Conservation (phyloP, 1,140 invertebrate species). For the Listronotus oregonensis region DNA sequence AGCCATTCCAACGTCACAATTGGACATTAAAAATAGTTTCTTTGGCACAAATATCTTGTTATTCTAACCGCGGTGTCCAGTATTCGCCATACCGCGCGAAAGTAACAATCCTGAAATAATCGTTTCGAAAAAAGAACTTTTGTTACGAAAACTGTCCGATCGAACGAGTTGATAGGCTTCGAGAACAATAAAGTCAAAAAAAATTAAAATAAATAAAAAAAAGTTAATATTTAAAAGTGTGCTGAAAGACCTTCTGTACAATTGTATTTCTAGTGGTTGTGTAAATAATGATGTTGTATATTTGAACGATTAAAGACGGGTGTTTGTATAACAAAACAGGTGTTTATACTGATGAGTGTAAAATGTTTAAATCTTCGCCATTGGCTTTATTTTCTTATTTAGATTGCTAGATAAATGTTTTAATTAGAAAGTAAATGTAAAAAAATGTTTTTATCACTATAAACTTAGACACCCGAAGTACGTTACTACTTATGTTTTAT, state of each 20-base stretch:
- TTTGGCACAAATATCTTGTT: constrained; percentile 38
- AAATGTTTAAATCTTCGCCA: no score
- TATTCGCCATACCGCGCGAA: constrained; percentile 25
- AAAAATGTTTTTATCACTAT: no score
- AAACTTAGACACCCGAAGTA: no score
- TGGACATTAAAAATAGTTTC: constrained; percentile 39
- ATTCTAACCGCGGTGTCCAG: constrained; percentile 29
- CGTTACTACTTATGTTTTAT: no score
- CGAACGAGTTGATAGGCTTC: not conserved
- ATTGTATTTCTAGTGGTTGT: not conserved
- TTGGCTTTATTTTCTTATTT: no score
- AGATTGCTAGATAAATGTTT: no score
- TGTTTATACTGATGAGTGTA: no score
- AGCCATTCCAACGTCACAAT: constrained; percentile 32
- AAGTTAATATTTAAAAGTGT: no score
- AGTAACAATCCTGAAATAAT: constrained; percentile 17
- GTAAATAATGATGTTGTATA: not conserved
- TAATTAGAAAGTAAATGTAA: no score
- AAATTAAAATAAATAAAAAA: no score
- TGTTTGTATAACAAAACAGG: no score
- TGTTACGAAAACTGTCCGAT: constrained; percentile 7
- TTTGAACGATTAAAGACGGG: no score
- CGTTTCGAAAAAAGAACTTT: not conserved
- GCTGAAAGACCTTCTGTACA: not conserved
- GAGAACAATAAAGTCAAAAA: not conserved